A percentile compares a stretch with the other conserved stretches of the same genome.
Conservation (phyloP, 1,140 invertebrate genomes). For the Diabrotica virgifera region DNA sequence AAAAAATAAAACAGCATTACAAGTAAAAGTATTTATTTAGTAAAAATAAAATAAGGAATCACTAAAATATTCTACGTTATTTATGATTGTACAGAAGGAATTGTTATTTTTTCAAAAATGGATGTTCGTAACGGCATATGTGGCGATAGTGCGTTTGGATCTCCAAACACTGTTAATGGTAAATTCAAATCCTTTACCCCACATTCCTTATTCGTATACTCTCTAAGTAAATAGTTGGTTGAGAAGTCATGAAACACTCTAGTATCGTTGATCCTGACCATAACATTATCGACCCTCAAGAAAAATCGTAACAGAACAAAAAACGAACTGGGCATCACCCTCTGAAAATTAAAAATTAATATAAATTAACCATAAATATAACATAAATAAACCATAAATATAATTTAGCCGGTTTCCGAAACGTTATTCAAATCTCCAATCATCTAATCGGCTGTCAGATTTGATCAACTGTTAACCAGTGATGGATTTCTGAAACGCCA, state of each 20-base stretch:
- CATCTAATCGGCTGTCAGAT: no score
- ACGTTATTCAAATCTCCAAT: no score
- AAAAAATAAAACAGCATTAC: no score
- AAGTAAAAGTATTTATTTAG: no score
- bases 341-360: slow-evolving; percentile 57
- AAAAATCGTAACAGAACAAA: slow-evolving; percentile 91
- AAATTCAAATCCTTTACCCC: slow-evolving; percentile 60
- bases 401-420: no score
- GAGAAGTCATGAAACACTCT: slow-evolving; percentile 83
- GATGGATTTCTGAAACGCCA: no score
- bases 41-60: no score
- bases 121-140: slow-evolving; percentile 41
- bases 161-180: slow-evolving; percentile 44
- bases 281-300: slow-evolving; percentile 89
- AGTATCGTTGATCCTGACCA: slow-evolving; percentile 88
- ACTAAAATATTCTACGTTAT: no score
- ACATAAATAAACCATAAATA: no score
- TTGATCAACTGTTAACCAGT: no score
- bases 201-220: slow-evolving; percentile 73
- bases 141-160: slow-evolving; percentile 43
- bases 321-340: slow-evolving; percentile 93
- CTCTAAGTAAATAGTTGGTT: slow-evolving; percentile 70
- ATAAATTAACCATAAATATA: no score
- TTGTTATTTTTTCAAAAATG: slow-evolving; percentile 43
- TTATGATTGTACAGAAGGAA: slow-evolving; percentile 21